These are phyloP conservation scores for Ibycter americanus DNA, from an alignment of 2,797 vertebrate genomes.

Conservation along the genomic window DNA sequence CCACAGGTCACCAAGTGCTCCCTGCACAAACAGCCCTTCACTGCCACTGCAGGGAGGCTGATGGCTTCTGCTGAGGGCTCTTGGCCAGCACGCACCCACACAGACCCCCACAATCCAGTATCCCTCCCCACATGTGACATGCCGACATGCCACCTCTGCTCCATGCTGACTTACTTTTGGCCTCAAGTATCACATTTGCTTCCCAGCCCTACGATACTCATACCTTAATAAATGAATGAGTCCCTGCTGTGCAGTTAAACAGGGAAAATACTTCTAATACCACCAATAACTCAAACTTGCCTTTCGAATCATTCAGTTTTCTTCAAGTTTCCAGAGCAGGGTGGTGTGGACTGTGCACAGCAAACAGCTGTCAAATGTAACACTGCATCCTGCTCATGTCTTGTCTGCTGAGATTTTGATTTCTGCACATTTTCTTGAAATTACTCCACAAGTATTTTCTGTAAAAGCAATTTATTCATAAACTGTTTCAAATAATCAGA, in stretches of 20 bases:
- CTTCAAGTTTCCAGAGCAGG: neutral
- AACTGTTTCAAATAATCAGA: neutral
- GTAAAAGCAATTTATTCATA: slow-evolving; percentile 10
- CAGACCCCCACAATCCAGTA: neutral
- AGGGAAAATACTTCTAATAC: neutral
- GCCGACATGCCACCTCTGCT: neutral
- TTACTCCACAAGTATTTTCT: neutral
- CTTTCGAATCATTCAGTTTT: neutral
- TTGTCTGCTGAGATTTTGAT: neutral
- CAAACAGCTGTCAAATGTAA: neutral
- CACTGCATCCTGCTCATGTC: neutral
- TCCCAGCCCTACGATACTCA: neutral
- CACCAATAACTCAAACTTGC: neutral
- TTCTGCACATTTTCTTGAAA: neutral
- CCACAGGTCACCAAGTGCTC: fast-evolving
- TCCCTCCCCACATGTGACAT: fast-evolving
- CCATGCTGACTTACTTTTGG: neutral
- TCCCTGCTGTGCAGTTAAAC: neutral
- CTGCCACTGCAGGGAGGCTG: neutral
- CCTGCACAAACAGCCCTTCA: neutral
- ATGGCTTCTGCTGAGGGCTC: neutral
- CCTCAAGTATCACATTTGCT: neutral
- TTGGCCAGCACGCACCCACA: fast-evolving
- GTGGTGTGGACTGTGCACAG: neutral
- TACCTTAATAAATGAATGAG: neutral